These are phyloP conservation scores for Neolamprologus sp. DNA, from an alignment of 2,113 vertebrate species.

Conservation along the genomic window DNA sequence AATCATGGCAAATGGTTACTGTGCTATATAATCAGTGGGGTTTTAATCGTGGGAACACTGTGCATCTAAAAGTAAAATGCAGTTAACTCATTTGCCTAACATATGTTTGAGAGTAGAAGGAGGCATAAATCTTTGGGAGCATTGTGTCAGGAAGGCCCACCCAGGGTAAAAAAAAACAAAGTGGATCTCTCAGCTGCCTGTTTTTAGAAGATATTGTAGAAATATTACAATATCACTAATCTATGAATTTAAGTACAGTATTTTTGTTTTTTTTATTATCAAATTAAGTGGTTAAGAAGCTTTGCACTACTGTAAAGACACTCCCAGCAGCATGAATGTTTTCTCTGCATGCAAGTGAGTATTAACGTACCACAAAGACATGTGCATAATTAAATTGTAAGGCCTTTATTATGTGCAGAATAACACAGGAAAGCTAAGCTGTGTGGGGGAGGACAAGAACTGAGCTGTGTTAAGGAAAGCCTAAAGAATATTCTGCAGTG, in stretches of 20 bases:
- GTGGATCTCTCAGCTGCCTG: not conserved
- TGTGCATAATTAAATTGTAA: not conserved
- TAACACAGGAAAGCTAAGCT: not conserved
- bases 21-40: not conserved
- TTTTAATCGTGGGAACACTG: not conserved
- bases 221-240: not conserved
- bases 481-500: not conserved
- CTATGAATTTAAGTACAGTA: not conserved
- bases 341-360: not conserved
- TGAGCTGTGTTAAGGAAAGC: not conserved
- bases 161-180: not conserved
- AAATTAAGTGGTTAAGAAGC: not conserved
- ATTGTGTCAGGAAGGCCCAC: not conserved
- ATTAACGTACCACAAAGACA: not conserved
- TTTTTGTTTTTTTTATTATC: not conserved
- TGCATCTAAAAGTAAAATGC: not conserved
- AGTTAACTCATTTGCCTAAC: not conserved
- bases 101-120: not conserved
- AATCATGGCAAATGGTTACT: not conserved
- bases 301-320: not conserved
- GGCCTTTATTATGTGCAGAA: constrained; percentile 1
- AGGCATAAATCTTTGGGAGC: not conserved
- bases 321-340: not conserved
- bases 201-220: not conserved
- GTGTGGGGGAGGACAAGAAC: constrained; percentile 34